Conservation (phyloP, 2,888 invertebrate species). For the Diaprepes abbreviatus region DNA sequence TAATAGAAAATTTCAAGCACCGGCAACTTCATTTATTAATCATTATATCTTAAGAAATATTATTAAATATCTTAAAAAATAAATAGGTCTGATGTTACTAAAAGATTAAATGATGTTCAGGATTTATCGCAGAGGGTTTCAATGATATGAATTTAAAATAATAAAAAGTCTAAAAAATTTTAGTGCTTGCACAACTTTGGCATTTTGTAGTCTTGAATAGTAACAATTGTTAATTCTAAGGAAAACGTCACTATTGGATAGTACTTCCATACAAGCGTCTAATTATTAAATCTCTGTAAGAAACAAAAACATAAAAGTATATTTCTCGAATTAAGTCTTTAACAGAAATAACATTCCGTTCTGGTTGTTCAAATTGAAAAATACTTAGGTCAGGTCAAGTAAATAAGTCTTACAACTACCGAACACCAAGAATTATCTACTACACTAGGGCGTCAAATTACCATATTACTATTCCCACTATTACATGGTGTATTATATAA, state of each 20-base stretch:
- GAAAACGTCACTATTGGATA: slow-evolving; percentile 10
- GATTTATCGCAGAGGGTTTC: slow-evolving; percentile 46
- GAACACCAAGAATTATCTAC: slow-evolving; percentile 66
- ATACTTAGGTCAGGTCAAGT: slow-evolving; percentile 54
- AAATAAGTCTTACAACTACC: slow-evolving; percentile 63
- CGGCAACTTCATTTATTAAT: background rate
- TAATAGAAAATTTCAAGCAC: too few species aligned
- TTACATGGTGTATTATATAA: slow-evolving; percentile 60
- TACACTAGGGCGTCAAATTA: slow-evolving; percentile 63
- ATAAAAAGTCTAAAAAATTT: slow-evolving; percentile 23
- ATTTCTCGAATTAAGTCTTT: slow-evolving; percentile 27
- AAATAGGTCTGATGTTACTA: slow-evolving; percentile 4
- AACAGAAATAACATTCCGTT: slow-evolving; percentile 21
- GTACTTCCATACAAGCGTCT: slow-evolving; percentile 10
- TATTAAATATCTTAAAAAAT: too few species aligned
- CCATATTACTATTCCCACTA: slow-evolving; percentile 58
- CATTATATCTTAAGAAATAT: background rate
- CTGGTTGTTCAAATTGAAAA: slow-evolving; percentile 37
- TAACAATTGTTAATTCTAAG: slow-evolving; percentile 22
- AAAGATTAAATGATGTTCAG: slow-evolving; percentile 43
- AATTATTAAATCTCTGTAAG: slow-evolving; percentile 15
- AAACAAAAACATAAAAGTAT: slow-evolving; percentile 15
- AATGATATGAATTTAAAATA: slow-evolving; percentile 46
- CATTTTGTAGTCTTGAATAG: slow-evolving; percentile 37
- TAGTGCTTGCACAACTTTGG: slow-evolving; percentile 41